Evolutionary conservation across 1,140 invertebrate species (phyloP), one percentile per base, ranked within the genome.

Genomic region (Drosophila lacertosa): DNA sequence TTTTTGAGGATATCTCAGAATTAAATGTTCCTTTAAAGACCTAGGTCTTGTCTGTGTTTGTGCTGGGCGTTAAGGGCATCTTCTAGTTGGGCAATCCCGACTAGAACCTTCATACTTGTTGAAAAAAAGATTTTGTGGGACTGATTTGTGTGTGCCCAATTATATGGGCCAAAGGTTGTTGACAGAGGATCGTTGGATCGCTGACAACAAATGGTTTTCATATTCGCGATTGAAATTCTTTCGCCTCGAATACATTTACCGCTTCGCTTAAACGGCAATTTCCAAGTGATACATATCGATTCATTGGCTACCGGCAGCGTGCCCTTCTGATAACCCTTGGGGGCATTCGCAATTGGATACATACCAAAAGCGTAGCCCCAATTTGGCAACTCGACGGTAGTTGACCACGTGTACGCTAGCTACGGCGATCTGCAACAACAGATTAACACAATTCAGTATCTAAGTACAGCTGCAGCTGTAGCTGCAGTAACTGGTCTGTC

Each of bases 141-240:
- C 22, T 39, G 53, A 57, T 37, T 60, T 48, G 44, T 35, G 57
- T 60, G 15, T 48, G 40, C 57, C 13, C 45, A 64, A 65, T 45
- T 81, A 81, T 81, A 74, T 83, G 64, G 79, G 53, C 35, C 79
- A 70, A 83, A 82, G 75, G 74, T 83, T 79, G 74, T 83, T 82
- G 79, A 83, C 78, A 82, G 78, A 65, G 73, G 66, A 57, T 58
- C 51, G 29, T 20, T 42, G 45, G 45, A n/a, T n/a, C 68, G 15
- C 32, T 29, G 33, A 13, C 40, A 53, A 13, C 51, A 53, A 74
- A 70, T 53, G 71, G 66, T 69, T 44, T 42, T 7, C 50, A 22
- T 51, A 48, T 33, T 24, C 42, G 62, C 32, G 37, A 57, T 35
- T 13, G 26, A 10, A 37, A 18, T 29, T 39, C 35, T 22, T 5